These are phyloP conservation scores for Scarus forsteni DNA, from an alignment of 2,797 vertebrate species.

Conservation along the genomic window DNA sequence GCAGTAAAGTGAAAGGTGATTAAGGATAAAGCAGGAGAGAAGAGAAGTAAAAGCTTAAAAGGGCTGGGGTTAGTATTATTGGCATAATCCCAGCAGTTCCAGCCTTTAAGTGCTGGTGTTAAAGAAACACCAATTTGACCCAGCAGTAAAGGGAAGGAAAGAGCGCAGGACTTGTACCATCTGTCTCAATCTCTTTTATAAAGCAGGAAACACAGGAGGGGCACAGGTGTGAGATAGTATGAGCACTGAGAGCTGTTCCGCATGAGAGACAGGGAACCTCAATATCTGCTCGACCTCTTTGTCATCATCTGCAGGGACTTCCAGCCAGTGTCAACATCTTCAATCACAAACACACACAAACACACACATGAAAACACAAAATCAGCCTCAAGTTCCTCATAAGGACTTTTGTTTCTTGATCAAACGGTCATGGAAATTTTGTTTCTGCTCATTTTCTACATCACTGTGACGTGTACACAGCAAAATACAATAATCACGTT, in stretches of 20 bases:
- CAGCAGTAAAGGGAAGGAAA: conserved; percentile 36
- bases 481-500: background rate
- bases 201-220: conserved; percentile 63
- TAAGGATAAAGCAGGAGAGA: conserved; percentile 29
- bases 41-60: conserved; percentile 28
- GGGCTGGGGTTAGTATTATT: conserved; percentile 36
- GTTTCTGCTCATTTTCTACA: conserved; percentile 7
- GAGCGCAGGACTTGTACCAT: conserved; percentile 45
- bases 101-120: conserved; percentile 51
- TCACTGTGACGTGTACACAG: background rate
- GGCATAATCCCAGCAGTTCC: conserved; percentile 61
- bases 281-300: conserved; percentile 13
- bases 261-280: background rate
- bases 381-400: conserved; percentile 2
- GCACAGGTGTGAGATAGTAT: conserved; percentile 59
- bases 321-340: conserved; percentile 39
- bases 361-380: conserved; percentile 14
- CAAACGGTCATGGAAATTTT: background rate
- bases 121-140: conserved; percentile 56
- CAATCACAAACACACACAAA: conserved; percentile 22
- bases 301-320: conserved; percentile 42
- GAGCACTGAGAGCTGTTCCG: conserved; percentile 35
- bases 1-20: conserved; percentile 14
- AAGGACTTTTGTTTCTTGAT: conserved; percentile 34
- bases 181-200: conserved; percentile 54